phyloP scores from a whole-genome alignment of 2,797 vertebrate species.

The Siniperca obscura region DNA sequence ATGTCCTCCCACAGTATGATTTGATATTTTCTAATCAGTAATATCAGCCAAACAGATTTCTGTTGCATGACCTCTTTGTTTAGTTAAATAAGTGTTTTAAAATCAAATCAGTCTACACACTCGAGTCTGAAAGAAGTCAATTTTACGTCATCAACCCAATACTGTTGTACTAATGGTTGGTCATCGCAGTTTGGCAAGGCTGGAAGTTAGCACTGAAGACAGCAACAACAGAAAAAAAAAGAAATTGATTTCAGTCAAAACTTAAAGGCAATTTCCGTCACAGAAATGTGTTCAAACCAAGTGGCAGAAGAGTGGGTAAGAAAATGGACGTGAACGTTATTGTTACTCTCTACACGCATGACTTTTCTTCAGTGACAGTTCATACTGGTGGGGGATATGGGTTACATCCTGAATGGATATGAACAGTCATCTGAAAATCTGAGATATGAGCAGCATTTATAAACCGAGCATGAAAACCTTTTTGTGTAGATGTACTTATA shows the following conservation, averaged over 20 bases:
- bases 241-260: constrained; percentile 8
- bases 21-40: background rate
- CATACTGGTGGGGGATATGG: constrained; percentile 1
- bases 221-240: background rate
- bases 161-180: background rate
- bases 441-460: constrained; percentile 31
- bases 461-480: background rate
- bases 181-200: background rate
- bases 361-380: constrained; percentile 44
- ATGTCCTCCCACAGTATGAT: background rate
- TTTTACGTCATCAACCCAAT: background rate
- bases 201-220: background rate
- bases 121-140: background rate
- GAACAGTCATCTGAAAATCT: constrained; percentile 24
- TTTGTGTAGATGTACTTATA: background rate
- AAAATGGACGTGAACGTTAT: constrained; percentile 5
- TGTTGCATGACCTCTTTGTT: background rate
- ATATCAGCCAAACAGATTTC: background rate
- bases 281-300: constrained; percentile 32
- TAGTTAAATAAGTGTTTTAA: background rate
- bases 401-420: constrained; percentile 24
- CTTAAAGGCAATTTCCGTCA: background rate
- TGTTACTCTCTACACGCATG: constrained; percentile 32
- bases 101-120: background rate
- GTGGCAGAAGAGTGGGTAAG: constrained; percentile 3